Conservation (phyloP, 1,140 invertebrate genomes). For the Catajapyx aquilonaris region DNA sequence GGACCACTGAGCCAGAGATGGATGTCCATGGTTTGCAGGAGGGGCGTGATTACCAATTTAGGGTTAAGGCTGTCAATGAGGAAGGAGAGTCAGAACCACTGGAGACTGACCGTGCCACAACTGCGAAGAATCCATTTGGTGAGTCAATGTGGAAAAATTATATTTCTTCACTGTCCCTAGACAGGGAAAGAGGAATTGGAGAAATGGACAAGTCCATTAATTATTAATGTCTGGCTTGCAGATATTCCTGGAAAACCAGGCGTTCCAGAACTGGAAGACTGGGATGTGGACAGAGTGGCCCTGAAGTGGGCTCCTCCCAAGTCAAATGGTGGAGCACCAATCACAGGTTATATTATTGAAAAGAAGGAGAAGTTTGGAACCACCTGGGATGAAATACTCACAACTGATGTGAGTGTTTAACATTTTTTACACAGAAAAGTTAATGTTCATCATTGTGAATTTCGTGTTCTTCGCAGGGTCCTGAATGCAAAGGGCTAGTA, state of each 20-base stretch:
- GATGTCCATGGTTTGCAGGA: slow-evolving; percentile 79
- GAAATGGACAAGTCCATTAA: neutral
- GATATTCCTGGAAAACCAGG: slow-evolving; percentile 74
- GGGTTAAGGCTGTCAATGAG: slow-evolving; percentile 93
- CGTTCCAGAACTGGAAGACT: slow-evolving; percentile 71
- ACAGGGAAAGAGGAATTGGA: no score
- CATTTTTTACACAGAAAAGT: no score
- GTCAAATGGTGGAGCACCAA: slow-evolving; percentile 76
- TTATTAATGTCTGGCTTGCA: slow-evolving; percentile 15
- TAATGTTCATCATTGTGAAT: no score
- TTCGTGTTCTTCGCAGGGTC: slow-evolving; percentile 27
- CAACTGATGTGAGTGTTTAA: slow-evolving; percentile 22
- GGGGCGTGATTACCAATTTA: slow-evolving; percentile 88
- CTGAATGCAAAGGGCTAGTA: slow-evolving; percentile 58
- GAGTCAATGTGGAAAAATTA: slow-evolving; percentile 15
- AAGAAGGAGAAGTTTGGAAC: slow-evolving; percentile 82
- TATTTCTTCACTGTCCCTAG: neutral
- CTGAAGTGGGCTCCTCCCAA: slow-evolving; percentile 85
- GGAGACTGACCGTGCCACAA: slow-evolving; percentile 58
- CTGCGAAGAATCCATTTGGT: slow-evolving; percentile 91
- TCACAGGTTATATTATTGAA: slow-evolving; percentile 89
- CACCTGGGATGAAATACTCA: slow-evolving; percentile 72
- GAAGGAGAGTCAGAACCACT: slow-evolving; percentile 93
- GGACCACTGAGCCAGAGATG: slow-evolving; percentile 61
- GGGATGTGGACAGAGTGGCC: slow-evolving; percentile 79